Percentiles rank a stretch among this genome's conserved stretches.
These are phyloP conservation scores for Tokudaia tokunoshimensis DNA, from an alignment of 2,797 vertebrate species.

Conservation along the genomic window DNA sequence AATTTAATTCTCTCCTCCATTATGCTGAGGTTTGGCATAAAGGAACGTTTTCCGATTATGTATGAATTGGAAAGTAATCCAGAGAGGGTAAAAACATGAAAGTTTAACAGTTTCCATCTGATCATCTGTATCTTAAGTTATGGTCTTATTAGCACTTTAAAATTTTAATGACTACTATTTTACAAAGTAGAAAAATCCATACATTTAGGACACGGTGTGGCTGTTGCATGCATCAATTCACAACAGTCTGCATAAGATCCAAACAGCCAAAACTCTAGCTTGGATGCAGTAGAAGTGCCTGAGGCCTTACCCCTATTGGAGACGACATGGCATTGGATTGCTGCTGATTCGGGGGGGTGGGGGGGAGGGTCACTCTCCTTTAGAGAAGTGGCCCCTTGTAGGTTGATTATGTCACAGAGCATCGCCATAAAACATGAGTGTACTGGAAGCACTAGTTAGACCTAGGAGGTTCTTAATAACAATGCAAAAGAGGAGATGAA, in stretches of 20 bases:
- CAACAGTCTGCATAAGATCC: neutral
- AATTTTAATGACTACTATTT: neutral
- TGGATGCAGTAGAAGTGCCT: neutral
- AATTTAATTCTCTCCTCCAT: conserved; percentile 1
- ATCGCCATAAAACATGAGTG: neutral
- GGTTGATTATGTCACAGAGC: neutral
- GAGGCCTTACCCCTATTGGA: neutral
- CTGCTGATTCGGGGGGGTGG: neutral
- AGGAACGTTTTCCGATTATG: conserved; percentile 19
- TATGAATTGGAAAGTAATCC: conserved; percentile 44
- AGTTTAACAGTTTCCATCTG: neutral
- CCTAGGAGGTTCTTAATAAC: neutral
- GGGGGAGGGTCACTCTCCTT: too few species aligned
- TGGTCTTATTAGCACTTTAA: neutral
- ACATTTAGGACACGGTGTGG: neutral
- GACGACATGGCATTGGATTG: neutral
- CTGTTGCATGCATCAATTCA: neutral
- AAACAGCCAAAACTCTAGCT: neutral
- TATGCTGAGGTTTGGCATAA: neutral
- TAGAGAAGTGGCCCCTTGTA: neutral
- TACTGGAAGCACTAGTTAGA: neutral
- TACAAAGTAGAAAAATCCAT: neutral
- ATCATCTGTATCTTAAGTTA: neutral
- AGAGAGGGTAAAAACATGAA: neutral
- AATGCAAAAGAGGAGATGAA: neutral